phyloP scores from a whole-genome alignment of 2,888 invertebrate species.

The Trypoxylon attenuatum region DNA sequence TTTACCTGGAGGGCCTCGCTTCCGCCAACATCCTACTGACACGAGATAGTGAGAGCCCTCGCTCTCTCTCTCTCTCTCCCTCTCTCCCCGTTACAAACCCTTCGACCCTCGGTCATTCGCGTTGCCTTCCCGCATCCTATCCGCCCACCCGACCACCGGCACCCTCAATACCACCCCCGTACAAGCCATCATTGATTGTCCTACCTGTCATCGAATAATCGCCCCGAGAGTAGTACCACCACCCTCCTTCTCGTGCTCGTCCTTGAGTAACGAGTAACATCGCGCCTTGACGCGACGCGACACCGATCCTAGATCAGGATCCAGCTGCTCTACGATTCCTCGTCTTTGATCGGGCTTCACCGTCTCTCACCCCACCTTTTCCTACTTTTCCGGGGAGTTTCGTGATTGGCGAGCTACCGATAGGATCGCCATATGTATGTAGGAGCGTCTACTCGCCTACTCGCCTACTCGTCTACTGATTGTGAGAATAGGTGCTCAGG shows the following conservation, averaged over 20 bases:
- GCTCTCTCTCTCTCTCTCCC: conserved; percentile 37
- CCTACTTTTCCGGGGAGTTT: background rate
- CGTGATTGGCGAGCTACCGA: background rate
- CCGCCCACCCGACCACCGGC: conserved; percentile 20
- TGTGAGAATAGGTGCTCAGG: background rate
- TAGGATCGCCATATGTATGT: background rate
- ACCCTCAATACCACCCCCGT: background rate
- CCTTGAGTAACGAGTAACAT: too few relatives aligned
- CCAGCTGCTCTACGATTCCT: too few relatives aligned
- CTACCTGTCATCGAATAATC: conserved; percentile 2
- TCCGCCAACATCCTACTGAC: conserved; percentile 65
- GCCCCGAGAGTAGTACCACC: too few relatives aligned
- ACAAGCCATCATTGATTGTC: conserved; percentile 7
- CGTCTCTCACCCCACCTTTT: background rate
- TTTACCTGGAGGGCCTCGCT: conserved; percentile 57
- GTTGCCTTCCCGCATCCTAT: conserved; percentile 31
- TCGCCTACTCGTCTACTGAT: too few relatives aligned
- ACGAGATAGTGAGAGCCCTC: conserved; percentile 61
- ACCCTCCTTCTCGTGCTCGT: background rate
- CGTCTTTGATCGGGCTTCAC: too few relatives aligned
- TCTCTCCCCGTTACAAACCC: conserved; percentile 11
- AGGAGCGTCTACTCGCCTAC: background rate
- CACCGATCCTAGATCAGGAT: too few relatives aligned
- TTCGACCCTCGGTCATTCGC: conserved; percentile 31
- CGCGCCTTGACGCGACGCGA: too few relatives aligned